A percentile compares a stretch with the other conserved stretches of the same genome.
Evolutionary conservation across 2,888 invertebrate species (phyloP).

Genomic region (Phasia obesa): DNA sequence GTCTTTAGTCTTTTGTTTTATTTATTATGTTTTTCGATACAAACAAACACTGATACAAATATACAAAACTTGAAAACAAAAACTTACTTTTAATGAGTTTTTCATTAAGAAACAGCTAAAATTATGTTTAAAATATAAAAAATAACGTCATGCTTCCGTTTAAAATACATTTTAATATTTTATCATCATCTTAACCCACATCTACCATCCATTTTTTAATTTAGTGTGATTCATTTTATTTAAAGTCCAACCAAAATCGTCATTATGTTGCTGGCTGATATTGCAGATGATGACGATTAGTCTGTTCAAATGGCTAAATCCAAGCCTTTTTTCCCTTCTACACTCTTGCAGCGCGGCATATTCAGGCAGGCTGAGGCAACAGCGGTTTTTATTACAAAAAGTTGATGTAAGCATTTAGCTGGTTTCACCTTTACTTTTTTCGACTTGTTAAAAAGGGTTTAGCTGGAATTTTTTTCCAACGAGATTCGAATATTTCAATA

Average conservation of each 20-base stretch:
- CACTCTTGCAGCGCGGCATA: conserved; percentile 50
- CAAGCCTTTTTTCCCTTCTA: conserved; percentile 30
- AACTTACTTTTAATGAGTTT: conserved; percentile 33
- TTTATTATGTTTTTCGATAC: not conserved
- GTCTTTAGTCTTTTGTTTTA: conserved; percentile 20
- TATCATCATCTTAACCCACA: conserved; percentile 28
- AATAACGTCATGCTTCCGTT: conserved; percentile 50
- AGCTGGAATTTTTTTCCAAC: conserved; percentile 26
- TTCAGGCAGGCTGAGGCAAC: conserved; percentile 40
- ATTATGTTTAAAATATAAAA: conserved; percentile 1
- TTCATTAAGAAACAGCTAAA: conserved; percentile 19
- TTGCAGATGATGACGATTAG: conserved; percentile 24
- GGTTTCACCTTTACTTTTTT: conserved; percentile 27
- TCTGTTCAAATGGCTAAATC: conserved; percentile 34
- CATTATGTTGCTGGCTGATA: not conserved
- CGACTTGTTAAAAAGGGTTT: conserved; percentile 32
- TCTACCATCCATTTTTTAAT: not conserved
- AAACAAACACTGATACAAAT: not conserved
- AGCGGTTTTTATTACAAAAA: not conserved
- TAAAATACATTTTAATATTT: conserved; percentile 24
- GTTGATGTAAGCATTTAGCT: too few species aligned
- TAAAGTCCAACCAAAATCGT: conserved; percentile 29
- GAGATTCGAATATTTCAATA: conserved; percentile 48
- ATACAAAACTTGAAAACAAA: not conserved
- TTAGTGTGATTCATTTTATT: conserved; percentile 39